Percentiles rank a stretch among this genome's conserved stretches.
These are phyloP conservation scores for Thymelicus lineola DNA, from an alignment of 2,888 invertebrate genomes.

Conservation along the genomic window DNA sequence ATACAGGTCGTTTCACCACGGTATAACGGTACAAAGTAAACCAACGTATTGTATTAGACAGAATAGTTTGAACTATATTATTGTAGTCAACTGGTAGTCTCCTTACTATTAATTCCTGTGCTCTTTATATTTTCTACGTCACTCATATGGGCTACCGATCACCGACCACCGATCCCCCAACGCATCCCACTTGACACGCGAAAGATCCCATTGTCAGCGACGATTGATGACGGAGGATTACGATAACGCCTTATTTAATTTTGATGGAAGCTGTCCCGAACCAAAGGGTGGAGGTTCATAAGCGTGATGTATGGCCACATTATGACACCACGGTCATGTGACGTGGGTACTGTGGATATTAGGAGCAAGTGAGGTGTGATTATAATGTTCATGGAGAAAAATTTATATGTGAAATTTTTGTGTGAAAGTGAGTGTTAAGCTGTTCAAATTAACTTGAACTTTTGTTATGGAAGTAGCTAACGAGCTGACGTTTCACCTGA, in stretches of 20 bases:
- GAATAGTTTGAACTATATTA: not conserved
- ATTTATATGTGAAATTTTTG: too few species aligned
- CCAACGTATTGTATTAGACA: too few species aligned
- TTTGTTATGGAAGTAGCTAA: too few species aligned
- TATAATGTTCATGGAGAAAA: too few species aligned
- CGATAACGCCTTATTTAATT: constrained; percentile 71
- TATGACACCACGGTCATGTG: constrained; percentile 8
- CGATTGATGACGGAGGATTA: constrained; percentile 67
- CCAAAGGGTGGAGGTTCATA: constrained; percentile 52
- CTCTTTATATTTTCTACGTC: constrained; percentile 4
- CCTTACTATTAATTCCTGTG: not conserved
- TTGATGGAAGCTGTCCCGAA: constrained; percentile 50
- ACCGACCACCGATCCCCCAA: constrained; percentile 17
- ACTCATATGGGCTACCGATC: too few species aligned
- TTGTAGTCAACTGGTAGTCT: not conserved
- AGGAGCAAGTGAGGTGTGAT: too few species aligned
- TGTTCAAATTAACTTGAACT: too few species aligned
- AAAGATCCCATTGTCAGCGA: constrained; percentile 49
- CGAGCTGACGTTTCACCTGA: too few species aligned
- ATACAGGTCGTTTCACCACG: too few species aligned
- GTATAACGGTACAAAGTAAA: too few species aligned
- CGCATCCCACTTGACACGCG: constrained; percentile 31
- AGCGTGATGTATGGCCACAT: constrained; percentile 29
- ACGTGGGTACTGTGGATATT: too few species aligned
- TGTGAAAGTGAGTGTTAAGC: too few species aligned